phyloP scores from a whole-genome alignment of 2,113 vertebrate species.

The Chloebia gouldiae region DNA sequence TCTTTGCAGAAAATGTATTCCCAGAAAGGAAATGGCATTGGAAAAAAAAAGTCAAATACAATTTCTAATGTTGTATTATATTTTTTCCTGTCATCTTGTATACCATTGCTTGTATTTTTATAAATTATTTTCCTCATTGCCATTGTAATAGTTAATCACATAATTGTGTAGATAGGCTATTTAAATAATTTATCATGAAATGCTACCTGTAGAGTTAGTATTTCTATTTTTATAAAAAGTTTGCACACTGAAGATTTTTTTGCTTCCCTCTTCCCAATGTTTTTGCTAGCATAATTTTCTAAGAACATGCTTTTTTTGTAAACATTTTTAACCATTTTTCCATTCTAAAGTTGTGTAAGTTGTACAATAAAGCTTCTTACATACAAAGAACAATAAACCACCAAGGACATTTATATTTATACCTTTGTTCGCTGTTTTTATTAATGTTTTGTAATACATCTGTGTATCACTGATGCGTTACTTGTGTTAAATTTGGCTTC shows the following conservation, averaged over 20 bases:
- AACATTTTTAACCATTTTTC: conserved; percentile 89
- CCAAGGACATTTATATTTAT: conserved; percentile 72
- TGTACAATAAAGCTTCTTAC: conserved; percentile 76
- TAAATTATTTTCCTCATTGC: conserved; percentile 95
- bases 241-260: conserved; percentile 96
- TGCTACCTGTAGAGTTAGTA: conserved; percentile 88
- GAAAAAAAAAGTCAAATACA: conserved; percentile 70
- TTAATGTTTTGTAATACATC: neutral
- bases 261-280: conserved; percentile 63
- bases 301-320: conserved; percentile 86
- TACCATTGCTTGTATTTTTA: conserved; percentile 87
- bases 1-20: conserved; percentile 81
- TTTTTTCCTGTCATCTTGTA: conserved; percentile 80
- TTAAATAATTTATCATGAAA: conserved; percentile 99
- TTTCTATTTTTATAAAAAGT: conserved; percentile 98
- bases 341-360: conserved; percentile 76
- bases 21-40: conserved; percentile 81
- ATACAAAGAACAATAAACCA: conserved; percentile 79
- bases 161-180: conserved; percentile 98
- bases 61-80: conserved; percentile 78
- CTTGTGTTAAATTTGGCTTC: neutral
- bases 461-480: neutral
- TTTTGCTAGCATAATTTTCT: conserved; percentile 81
- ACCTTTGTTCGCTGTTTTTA: neutral
- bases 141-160: conserved; percentile 85